Conservation (phyloP, 2,888 invertebrate species). For the Pristionchus maxplancki region DNA sequence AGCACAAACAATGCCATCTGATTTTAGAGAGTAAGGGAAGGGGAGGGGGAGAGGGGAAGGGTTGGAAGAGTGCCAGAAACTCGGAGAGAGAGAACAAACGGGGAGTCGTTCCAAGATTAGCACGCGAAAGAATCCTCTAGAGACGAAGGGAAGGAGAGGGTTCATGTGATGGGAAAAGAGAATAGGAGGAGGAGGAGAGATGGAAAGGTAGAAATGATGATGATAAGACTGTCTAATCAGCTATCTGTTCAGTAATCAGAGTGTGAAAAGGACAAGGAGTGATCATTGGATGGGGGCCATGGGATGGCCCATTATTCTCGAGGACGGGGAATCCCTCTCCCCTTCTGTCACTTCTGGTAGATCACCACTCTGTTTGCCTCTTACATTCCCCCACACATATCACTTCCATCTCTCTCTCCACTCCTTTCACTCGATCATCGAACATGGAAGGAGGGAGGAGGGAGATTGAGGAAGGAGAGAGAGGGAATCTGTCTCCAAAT, state of each 20-base stretch:
- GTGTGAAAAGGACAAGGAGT: background rate
- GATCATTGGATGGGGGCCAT: background rate
- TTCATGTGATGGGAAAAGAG: constrained; percentile 3
- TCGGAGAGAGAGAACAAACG: constrained; percentile 2
- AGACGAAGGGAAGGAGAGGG: background rate
- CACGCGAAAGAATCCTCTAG: constrained; percentile 14
- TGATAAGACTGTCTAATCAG: background rate
- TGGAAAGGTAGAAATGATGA: too few relatives aligned
- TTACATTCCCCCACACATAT: background rate
- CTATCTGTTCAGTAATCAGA: too few relatives aligned
- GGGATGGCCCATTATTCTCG: background rate
- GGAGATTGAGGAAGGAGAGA: background rate
- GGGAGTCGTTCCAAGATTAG: constrained; percentile 28
- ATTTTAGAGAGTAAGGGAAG: background rate
- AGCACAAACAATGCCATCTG: background rate
- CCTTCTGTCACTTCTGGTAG: background rate
- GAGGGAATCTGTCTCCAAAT: background rate
- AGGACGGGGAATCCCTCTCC: background rate
- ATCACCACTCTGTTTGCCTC: background rate
- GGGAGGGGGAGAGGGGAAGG: background rate
- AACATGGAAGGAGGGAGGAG: constrained; percentile 11
- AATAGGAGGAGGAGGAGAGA: background rate
- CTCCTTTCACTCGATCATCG: background rate
- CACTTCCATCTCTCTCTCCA: background rate
- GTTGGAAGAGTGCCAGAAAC: constrained; percentile 20